Percentiles rank a stretch among this genome's conserved stretches.
Conservation (phyloP, 1,140 invertebrate species). For the Ceratina japonica region DNA sequence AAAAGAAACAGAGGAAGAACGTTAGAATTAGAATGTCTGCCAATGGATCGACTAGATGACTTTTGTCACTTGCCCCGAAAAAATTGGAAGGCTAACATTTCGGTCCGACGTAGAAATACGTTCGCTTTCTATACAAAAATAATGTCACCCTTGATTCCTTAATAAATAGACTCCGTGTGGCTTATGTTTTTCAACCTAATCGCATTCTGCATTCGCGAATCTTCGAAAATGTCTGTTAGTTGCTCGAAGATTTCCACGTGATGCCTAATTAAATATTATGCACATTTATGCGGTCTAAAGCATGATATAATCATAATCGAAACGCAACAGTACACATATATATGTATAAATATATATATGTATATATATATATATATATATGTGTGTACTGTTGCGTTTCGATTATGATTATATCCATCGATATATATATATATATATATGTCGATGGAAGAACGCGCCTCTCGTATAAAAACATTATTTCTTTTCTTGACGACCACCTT, state of each 20-base stretch:
- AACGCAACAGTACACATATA: neutral
- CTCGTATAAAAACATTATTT: neutral
- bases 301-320: neutral
- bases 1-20: neutral
- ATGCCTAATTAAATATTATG: conserved; percentile 49
- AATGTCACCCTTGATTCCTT: neutral
- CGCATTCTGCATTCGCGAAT: neutral
- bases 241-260: neutral
- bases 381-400: neutral
- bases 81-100: neutral
- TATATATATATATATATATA: too few relatives aligned
- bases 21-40: conserved; percentile 21
- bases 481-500: too few relatives aligned
- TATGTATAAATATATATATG: too few relatives aligned
- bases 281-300: conserved; percentile 18
- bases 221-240: neutral
- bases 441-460: conserved; percentile 6
- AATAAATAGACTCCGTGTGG: neutral
- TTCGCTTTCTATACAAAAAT: conserved; percentile 21
- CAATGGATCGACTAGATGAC: conserved; percentile 41
- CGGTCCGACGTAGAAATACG: neutral
- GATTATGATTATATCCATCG: neutral
- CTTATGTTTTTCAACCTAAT: neutral
- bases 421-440: too few relatives aligned
- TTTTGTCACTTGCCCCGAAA: conserved; percentile 1